A percentile compares a stretch with the other conserved stretches of the same genome.
Conservation (phyloP, 2,113 vertebrate genomes). For the Urocolius indicus region DNA sequence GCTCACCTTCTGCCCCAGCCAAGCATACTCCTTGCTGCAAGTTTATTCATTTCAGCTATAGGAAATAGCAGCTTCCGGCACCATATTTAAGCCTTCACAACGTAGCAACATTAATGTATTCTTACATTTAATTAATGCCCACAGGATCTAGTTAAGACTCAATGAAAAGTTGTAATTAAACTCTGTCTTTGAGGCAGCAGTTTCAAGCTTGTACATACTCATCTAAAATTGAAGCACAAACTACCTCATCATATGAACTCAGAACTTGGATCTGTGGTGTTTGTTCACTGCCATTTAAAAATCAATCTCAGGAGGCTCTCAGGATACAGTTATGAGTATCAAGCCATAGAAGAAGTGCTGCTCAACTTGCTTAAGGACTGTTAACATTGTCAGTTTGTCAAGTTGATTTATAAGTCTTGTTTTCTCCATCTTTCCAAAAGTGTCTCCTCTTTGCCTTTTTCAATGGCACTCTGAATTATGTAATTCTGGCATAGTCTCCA, state of each 20-base stretch:
- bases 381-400: background rate
- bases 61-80: background rate
- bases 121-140: background rate
- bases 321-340: background rate
- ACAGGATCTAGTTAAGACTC: background rate
- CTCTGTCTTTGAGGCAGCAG: background rate
- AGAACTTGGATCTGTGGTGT: background rate
- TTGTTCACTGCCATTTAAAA: background rate
- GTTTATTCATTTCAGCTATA: background rate
- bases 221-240: background rate
- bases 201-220: background rate
- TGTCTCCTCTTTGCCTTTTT: background rate
- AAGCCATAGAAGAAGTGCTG: background rate
- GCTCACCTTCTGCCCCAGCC: background rate
- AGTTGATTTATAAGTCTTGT: slow-evolving; percentile 31
- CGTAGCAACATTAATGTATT: background rate
- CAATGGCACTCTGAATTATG: background rate
- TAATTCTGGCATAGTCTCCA: slow-evolving; percentile 4
- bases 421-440: background rate
- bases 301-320: background rate
- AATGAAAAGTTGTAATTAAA: background rate
- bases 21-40: background rate
- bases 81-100: background rate
- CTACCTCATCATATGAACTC: background rate
- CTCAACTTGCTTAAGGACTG: background rate